These are phyloP conservation scores for Zelleria hepariella DNA, from an alignment of 2,888 invertebrate genomes.

Conservation along the genomic window DNA sequence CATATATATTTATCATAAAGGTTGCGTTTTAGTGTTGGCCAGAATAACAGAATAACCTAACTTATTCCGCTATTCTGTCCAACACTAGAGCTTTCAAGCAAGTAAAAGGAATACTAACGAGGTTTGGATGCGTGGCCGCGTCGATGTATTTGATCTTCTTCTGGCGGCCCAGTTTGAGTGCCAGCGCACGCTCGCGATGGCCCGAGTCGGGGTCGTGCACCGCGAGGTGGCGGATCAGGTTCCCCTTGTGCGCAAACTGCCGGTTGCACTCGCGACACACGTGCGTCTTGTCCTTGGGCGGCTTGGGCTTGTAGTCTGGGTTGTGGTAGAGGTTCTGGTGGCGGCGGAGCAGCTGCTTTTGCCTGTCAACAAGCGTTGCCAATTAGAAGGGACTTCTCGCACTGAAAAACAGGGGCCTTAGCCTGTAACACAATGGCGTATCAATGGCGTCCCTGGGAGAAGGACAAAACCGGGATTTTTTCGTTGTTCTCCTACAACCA, in stretches of 20 bases:
- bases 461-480: too few species aligned
- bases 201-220: slow-evolving; percentile 90
- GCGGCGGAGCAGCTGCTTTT: slow-evolving; percentile 90
- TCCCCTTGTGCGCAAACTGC: slow-evolving; percentile 88
- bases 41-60: too few species aligned
- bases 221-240: slow-evolving; percentile 92
- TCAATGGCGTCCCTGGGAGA: too few species aligned
- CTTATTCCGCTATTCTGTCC: too few species aligned
- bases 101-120: neutral
- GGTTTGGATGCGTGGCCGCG: slow-evolving; percentile 26
- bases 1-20: too few species aligned
- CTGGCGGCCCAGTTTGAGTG: slow-evolving; percentile 84
- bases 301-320: slow-evolving; percentile 88
- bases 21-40: too few species aligned
- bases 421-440: too few species aligned
- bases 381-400: neutral
- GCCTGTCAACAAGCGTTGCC: slow-evolving; percentile 68
- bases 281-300: slow-evolving; percentile 90
- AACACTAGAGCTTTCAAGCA: too few species aligned
- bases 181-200: slow-evolving; percentile 79
- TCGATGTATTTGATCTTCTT: slow-evolving; percentile 79
- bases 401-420: too few species aligned
- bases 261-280: slow-evolving; percentile 86
- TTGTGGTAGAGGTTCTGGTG: slow-evolving; percentile 96
- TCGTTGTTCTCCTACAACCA: too few species aligned